Conservation (phyloP, 2,113 vertebrate species). For the Corythornis vintsioides region DNA sequence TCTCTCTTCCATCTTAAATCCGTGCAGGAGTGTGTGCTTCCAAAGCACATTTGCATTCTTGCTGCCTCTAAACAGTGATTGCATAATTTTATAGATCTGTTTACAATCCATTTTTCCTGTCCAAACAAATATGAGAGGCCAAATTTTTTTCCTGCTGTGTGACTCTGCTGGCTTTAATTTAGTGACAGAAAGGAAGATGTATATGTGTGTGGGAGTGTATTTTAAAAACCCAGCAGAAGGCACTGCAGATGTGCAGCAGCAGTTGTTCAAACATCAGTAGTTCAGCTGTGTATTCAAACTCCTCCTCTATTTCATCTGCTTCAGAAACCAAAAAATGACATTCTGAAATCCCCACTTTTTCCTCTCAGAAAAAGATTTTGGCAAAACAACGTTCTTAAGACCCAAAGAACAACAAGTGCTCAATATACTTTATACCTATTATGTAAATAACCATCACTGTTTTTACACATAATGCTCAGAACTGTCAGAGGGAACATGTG, state of each 20-base stretch:
- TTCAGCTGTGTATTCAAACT: not conserved
- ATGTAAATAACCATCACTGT: not conserved
- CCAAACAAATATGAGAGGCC: conserved; percentile 17
- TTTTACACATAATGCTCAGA: no score
- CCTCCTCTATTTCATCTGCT: not conserved
- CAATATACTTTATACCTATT: not conserved
- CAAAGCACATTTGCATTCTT: conserved; percentile 34
- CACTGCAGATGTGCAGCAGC: conserved; percentile 16
- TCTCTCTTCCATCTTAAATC: not conserved
- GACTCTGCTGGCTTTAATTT: conserved; percentile 29
- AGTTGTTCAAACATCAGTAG: conserved; percentile 16
- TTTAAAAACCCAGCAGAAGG: conserved; percentile 41
- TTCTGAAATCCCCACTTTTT: not conserved
- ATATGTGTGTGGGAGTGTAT: not conserved
- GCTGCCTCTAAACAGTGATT: not conserved
- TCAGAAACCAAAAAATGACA: not conserved
- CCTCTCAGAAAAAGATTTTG: not conserved
- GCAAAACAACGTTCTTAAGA: not conserved
- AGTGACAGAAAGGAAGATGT: conserved; percentile 27
- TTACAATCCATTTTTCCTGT: conserved; percentile 44
- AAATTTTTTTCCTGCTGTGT: not conserved
- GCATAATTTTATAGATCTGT: conserved; percentile 29
- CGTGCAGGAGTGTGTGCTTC: not conserved
- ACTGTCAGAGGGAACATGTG: no score
- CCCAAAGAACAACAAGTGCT: not conserved